Evolutionary conservation across 2,113 vertebrate genomes (phyloP).

Genomic region (Heptranchias perlo): DNA sequence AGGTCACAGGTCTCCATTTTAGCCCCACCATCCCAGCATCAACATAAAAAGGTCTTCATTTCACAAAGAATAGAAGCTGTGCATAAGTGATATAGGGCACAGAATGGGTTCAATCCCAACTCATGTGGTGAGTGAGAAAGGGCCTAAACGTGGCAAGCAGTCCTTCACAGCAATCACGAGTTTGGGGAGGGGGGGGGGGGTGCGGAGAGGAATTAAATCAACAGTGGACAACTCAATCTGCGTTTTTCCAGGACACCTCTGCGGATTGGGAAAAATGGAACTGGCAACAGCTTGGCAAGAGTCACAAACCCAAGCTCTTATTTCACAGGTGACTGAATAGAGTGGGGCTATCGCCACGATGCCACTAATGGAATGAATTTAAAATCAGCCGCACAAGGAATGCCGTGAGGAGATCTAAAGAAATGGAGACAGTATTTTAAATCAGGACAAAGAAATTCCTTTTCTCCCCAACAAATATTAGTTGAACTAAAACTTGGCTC

Average conservation of each 20-base stretch:
- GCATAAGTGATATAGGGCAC: background rate
- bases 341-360: no score
- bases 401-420: no score
- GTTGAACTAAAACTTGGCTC: no score
- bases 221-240: background rate
- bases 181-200: no score
- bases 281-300: background rate
- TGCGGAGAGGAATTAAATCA: no score
- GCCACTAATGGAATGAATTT: no score
- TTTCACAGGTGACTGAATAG: background rate
- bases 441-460: no score
- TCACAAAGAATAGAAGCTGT: background rate
- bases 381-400: no score
- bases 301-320: background rate
- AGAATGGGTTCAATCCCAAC: background rate
- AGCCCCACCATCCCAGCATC: background rate
- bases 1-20: background rate
- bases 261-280: background rate
- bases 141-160: background rate
- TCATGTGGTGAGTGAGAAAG: background rate
- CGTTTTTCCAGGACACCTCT: background rate
- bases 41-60: background rate
- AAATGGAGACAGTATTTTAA: no score
- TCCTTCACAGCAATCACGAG: no score
- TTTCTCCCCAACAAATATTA: no score